Evolutionary conservation across 1,140 invertebrate species (phyloP).

Genomic region (Ceratina japonica): DNA sequence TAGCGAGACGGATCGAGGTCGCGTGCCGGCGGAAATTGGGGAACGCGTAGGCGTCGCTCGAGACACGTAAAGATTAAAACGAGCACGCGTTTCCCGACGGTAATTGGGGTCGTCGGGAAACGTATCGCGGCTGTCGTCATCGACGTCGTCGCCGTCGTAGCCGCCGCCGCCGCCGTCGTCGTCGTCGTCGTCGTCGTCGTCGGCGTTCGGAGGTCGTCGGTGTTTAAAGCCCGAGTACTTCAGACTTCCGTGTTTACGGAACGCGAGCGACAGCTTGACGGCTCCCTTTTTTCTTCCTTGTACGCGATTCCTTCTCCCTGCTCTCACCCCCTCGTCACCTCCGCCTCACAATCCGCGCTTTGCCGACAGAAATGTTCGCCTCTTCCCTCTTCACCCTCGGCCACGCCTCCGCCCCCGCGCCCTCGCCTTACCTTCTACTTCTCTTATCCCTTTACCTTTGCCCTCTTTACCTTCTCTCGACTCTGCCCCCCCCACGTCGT

Average conservation of each 20-base stretch:
- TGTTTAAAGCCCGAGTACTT: slow-evolving; percentile 50
- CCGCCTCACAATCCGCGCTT: slow-evolving; percentile 40
- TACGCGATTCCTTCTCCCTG: slow-evolving; percentile 30
- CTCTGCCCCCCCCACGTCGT: background rate
- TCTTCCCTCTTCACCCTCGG: background rate
- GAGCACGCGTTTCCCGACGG: background rate
- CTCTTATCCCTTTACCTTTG: slow-evolving; percentile 17
- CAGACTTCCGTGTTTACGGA: slow-evolving; percentile 55
- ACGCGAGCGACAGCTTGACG: slow-evolving; percentile 49
- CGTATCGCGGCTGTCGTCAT: background rate
- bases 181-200: slow-evolving; percentile 8
- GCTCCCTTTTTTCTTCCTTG: slow-evolving; percentile 45
- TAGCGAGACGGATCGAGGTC: too few relatives aligned
- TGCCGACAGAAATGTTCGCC: slow-evolving; percentile 40
- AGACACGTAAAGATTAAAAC: background rate
- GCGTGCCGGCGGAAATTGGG: slow-evolving; percentile 7
- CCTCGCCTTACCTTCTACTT: slow-evolving; percentile 1
- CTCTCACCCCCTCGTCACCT: slow-evolving; percentile 3
- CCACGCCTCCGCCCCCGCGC: background rate
- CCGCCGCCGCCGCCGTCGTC: slow-evolving; percentile 11
- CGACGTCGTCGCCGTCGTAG: background rate
- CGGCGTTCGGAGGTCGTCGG: slow-evolving; percentile 39
- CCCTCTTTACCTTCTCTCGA: slow-evolving; percentile 18
- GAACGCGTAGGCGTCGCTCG: background rate
- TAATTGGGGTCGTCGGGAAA: background rate